Conservation (phyloP, 2,797 vertebrate species). For the Petrocephalus schoutedeni region DNA sequence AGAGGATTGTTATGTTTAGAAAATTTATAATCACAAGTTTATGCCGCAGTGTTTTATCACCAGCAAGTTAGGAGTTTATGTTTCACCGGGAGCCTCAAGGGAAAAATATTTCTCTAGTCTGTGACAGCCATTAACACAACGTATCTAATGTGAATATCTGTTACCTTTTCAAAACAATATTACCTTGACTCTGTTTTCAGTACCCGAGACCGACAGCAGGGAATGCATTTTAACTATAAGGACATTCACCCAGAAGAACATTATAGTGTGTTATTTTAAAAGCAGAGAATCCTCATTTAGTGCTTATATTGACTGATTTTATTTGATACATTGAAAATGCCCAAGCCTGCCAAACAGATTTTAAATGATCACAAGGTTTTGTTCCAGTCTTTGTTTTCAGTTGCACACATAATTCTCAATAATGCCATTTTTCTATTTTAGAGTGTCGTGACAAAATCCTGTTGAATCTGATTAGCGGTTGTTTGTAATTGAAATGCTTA, state of each 20-base stretch:
- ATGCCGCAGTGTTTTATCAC: background rate
- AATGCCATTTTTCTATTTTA: background rate
- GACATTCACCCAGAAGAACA: background rate
- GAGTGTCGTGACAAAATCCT: background rate
- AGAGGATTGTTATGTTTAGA: background rate
- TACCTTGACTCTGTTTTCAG: background rate
- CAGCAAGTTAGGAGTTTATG: background rate
- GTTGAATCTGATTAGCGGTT: background rate
- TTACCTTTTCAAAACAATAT: background rate
- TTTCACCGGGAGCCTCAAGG: background rate
- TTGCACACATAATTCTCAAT: background rate
- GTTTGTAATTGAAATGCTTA: background rate
- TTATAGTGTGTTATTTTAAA: background rate
- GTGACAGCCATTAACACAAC: background rate
- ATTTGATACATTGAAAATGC: background rate
- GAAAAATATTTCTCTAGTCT: background rate
- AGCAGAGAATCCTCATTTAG: background rate
- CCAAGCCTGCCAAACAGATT: background rate
- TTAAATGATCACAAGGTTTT: background rate
- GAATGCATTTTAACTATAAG: background rate
- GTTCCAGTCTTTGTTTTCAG: background rate
- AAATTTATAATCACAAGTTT: background rate
- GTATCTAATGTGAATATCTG: background rate
- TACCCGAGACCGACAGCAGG: background rate
- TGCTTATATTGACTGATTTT: background rate